These are phyloP conservation scores for Triplophysa rosa DNA, from an alignment of 2,113 vertebrate genomes.

Conservation along the genomic window DNA sequence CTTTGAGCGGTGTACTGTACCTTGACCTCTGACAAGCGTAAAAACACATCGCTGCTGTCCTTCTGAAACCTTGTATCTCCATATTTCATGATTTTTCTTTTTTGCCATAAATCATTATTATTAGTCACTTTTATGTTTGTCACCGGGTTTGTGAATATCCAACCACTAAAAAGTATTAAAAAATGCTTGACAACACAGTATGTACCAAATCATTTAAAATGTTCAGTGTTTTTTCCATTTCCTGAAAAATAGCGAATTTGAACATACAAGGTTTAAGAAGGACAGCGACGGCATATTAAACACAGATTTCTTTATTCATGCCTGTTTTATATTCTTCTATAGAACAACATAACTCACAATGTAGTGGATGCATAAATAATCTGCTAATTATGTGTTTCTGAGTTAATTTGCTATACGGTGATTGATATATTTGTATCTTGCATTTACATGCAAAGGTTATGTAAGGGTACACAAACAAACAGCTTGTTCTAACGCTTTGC, in stretches of 20 bases:
- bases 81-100: too few relatives aligned
- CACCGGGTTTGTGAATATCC: too few relatives aligned
- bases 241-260: too few relatives aligned
- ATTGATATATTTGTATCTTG: background rate
- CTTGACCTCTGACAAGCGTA: slow-evolving; percentile 3
- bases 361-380: background rate
- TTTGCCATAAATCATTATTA: too few relatives aligned
- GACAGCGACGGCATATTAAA: background rate
- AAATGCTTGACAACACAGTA: too few relatives aligned
- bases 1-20: background rate
- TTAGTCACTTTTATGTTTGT: too few relatives aligned
- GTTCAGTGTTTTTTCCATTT: too few relatives aligned
- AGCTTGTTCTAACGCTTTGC: slow-evolving; percentile 45
- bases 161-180: too few relatives aligned
- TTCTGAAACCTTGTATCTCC: too few relatives aligned
- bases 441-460: slow-evolving; percentile 28
- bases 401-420: background rate
- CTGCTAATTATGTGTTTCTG: too few relatives aligned
- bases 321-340: slow-evolving; percentile 3
- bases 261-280: too few relatives aligned
- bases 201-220: too few relatives aligned
- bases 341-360: background rate
- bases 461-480: slow-evolving; percentile 20
- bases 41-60: background rate
- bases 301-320: background rate